Base-by-base conservation (phyloP, 2,113 vertebrate species). In the Barbus barbus region DNA sequence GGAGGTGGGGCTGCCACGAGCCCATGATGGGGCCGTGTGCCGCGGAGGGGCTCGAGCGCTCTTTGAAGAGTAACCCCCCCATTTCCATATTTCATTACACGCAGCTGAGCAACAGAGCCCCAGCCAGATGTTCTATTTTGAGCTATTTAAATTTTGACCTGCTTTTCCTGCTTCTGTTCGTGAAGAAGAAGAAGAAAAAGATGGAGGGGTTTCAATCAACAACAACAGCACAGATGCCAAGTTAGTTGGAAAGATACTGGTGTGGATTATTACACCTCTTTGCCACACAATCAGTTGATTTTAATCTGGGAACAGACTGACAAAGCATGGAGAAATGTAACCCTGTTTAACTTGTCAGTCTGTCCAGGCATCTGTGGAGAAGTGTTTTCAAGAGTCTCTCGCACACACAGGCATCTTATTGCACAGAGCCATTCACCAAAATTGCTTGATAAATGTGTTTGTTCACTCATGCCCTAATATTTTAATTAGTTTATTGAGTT, bases 131-230 rank as follows among this genome's bases (percentile, higher is more conserved):
- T 94, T 95, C 94, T 94, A 95, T 94, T 94, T 95, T 93, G 92
- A 93, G 94, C 94, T 94, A 95, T 95, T 95, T 94, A 94, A 94
- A 95, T 94, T 94, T 89, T 94, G 94, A 94, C 94, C 94, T 93
- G 92, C 90, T 44, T 95, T 88, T 26, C 56, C 81, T 63, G 81
- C 90, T 88, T 88, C 73, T 83, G 87, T 89, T 88, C 85, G 90
- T 89, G 89, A 83, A 60, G 85, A 87, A 85, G 44, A 18, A 51
- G 44, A 44, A 48, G 51, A 56, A 33, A 24, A 65, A 44, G 41
- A 44, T 85, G 83, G 67, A 84, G 51, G 77, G 56, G 67, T 90
- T 91, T 91, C 89, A 87, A 91, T 93, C 91, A 89, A 90, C 87
- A 85, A 65, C 81, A 85, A 51, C 80, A 44, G 91, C 88, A 91